Evolutionary conservation across 2,888 invertebrate genomes (phyloP).

Genomic region (Mechanitis mazaeus): DNA sequence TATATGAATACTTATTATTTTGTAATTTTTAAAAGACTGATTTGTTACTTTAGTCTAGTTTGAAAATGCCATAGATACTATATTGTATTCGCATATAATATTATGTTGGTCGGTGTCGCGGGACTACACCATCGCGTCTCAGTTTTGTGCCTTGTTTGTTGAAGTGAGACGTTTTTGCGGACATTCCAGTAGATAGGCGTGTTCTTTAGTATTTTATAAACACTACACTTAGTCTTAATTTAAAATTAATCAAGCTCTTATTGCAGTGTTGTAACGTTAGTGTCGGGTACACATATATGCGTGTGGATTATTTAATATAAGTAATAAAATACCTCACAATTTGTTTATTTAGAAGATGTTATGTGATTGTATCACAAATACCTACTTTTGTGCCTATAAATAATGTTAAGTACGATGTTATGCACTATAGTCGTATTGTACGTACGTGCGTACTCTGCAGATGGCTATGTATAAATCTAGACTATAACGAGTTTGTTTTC

Average conservation of each 20-base stretch:
- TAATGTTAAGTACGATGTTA: constrained; percentile 60
- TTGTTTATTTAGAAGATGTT: constrained; percentile 55
- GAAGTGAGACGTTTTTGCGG: constrained; percentile 51
- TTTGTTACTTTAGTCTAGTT: constrained; percentile 77
- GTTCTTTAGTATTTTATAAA: constrained; percentile 46
- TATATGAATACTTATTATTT: constrained; percentile 55
- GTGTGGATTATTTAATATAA: constrained; percentile 24
- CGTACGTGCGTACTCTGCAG: constrained; percentile 57
- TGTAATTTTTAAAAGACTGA: constrained; percentile 74
- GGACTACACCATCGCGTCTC: constrained; percentile 59
- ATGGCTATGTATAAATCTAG: constrained; percentile 53
- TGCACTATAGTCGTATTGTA: constrained; percentile 65
- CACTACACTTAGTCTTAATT: constrained; percentile 22
- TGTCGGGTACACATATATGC: constrained; percentile 27
- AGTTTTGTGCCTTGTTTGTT: constrained; percentile 72
- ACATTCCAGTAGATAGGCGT: constrained; percentile 66
- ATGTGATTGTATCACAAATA: constrained; percentile 49
- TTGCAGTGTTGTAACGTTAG: constrained; percentile 27
- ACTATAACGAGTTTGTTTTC: constrained; percentile 68
- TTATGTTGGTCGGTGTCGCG: constrained; percentile 55
- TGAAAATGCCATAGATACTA: constrained; percentile 75
- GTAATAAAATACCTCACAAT: constrained; percentile 46
- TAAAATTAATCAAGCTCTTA: constrained; percentile 19
- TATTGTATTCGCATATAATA: constrained; percentile 55
- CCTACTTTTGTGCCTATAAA: constrained; percentile 70